Evolutionary conservation across 53 echinoderm and acorn worm genomes (phyloP).

Genomic region (Echinometra lucunter): DNA sequence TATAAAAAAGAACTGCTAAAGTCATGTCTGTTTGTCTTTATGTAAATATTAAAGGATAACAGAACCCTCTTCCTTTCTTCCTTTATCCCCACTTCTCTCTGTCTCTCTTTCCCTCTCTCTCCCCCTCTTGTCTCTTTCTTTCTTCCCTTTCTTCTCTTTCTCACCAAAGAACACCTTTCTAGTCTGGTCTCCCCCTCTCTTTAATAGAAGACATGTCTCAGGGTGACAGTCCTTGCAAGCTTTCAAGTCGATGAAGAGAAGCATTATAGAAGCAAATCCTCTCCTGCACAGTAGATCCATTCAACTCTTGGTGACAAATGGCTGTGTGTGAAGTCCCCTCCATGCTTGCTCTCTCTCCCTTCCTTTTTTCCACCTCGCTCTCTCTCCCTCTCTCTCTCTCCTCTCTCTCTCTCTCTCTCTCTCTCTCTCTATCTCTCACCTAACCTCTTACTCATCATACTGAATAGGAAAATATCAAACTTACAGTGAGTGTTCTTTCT

Average conservation of each 20-base stretch:
- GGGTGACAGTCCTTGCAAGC: conserved; percentile 94
- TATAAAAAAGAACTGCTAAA: no score
- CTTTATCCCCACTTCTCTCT: neutral
- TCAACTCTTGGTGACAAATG: conserved; percentile 91
- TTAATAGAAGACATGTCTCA: conserved; percentile 65
- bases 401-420: no score
- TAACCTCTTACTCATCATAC: neutral
- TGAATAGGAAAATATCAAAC: conserved; percentile 3
- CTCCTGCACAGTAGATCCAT: conserved; percentile 99
- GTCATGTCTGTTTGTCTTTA: no score
- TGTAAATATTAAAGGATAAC: no score
- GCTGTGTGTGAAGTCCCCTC: conserved; percentile 94
- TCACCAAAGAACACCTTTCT: no score
- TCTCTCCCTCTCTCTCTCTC: no score
- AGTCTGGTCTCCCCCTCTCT: neutral
- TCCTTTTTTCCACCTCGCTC: no score
- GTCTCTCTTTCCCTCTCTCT: neutral
- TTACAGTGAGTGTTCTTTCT: conserved; percentile 96
- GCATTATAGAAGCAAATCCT: conserved; percentile 95
- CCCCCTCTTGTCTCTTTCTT: no score
- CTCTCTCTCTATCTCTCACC: neutral
- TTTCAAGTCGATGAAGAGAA: conserved; percentile 97
- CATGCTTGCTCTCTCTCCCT: no score
- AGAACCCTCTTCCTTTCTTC: neutral
- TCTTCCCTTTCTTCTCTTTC: no score